phyloP scores from a whole-genome alignment of 1,140 invertebrate genomes.

The Portunus trituberculatus region DNA sequence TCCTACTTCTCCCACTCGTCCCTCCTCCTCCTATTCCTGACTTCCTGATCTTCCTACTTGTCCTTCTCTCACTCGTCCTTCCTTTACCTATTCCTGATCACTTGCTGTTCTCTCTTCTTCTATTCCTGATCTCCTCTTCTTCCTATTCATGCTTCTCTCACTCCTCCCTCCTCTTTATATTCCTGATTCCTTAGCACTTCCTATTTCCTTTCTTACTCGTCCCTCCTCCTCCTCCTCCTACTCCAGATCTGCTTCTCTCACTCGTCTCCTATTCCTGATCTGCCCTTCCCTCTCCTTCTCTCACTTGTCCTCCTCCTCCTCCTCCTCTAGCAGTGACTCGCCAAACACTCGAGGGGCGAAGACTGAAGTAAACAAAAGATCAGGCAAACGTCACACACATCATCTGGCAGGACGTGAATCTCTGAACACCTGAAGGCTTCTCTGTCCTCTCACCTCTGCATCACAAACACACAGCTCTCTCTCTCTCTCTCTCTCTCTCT shows the following conservation, averaged over 20 bases:
- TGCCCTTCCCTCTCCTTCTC: background rate
- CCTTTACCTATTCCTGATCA: background rate
- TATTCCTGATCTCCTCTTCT: background rate
- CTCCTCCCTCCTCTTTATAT: background rate
- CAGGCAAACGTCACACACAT: too few species aligned
- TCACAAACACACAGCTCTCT: background rate
- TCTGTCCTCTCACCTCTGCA: too few species aligned
- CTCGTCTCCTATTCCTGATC: background rate
- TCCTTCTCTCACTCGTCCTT: background rate
- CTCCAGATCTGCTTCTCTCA: background rate
- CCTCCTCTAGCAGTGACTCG: background rate
- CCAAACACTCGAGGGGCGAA: background rate
- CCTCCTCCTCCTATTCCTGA: background rate
- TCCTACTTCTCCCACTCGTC: background rate
- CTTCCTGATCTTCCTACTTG: background rate
- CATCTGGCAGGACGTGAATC: too few species aligned
- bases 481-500: background rate
- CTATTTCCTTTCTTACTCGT: background rate
- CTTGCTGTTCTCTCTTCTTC: background rate
- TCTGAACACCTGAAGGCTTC: too few species aligned
- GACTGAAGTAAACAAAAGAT: slow-evolving; percentile 10
- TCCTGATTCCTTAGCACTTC: background rate
- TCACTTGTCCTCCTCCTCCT: background rate
- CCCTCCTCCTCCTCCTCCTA: background rate
- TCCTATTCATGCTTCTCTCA: background rate